These are phyloP conservation scores for Diachasmimorpha longicaudata DNA, from an alignment of 1,140 invertebrate species.

Conservation along the genomic window DNA sequence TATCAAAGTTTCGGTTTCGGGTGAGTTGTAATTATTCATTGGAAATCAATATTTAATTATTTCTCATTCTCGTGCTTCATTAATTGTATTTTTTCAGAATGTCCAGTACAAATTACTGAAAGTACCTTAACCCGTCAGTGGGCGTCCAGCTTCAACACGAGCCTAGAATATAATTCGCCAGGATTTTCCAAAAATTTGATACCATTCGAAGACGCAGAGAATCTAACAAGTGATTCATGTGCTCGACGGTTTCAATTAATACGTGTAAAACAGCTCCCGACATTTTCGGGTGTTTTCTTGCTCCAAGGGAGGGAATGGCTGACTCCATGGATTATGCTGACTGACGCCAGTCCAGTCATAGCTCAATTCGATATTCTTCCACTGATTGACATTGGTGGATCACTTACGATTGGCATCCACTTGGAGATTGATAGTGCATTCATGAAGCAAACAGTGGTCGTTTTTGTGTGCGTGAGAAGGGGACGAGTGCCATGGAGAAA, in stretches of 20 bases:
- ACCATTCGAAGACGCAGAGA: slow-evolving; percentile 27
- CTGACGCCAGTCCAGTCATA: slow-evolving; percentile 55
- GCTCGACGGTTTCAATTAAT: slow-evolving; percentile 60
- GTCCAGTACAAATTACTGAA: slow-evolving; percentile 47
- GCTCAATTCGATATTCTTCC: slow-evolving; percentile 63
- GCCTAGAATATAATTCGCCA: slow-evolving; percentile 1
- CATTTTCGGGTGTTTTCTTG: slow-evolving; percentile 63
- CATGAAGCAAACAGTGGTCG: slow-evolving; percentile 49
- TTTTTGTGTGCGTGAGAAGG: slow-evolving; percentile 56
- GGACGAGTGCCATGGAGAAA: slow-evolving; percentile 48
- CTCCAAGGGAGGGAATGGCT: slow-evolving; percentile 63
- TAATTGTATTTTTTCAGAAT: no score
- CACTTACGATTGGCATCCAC: slow-evolving; percentile 59
- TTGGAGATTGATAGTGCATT: slow-evolving; percentile 52
- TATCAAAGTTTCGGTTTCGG: slow-evolving; percentile 54
- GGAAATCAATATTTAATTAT: no score
- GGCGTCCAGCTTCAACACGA: slow-evolving; percentile 14
- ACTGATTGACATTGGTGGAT: slow-evolving; percentile 66
- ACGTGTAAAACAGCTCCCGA: slow-evolving; percentile 61
- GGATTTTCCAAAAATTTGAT: slow-evolving; percentile 13
- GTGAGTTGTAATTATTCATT: slow-evolving; percentile 41
- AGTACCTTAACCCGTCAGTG: slow-evolving; percentile 37
- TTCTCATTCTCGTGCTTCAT: no score
- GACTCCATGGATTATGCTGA: slow-evolving; percentile 61
- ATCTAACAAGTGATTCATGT: slow-evolving; percentile 46